Evolutionary conservation across 2,888 invertebrate genomes (phyloP), one percentile per base, ranked within the genome.

Genomic region (Meandrusa payeni): DNA sequence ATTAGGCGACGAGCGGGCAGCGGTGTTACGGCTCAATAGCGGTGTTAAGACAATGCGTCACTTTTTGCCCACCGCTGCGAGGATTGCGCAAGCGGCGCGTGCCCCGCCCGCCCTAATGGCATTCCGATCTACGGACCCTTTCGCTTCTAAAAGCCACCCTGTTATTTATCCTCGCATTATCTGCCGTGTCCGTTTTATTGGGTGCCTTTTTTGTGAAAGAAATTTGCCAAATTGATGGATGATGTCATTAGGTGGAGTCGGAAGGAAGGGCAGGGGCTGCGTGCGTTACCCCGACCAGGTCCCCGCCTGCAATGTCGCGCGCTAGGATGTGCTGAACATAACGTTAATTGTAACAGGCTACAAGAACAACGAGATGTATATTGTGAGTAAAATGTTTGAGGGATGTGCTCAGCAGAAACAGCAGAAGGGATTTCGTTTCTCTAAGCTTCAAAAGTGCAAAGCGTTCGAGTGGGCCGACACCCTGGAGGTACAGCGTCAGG

Each of bases 1-100:
- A 76, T 77, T 76, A 76, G 73, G 50, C 62, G 55, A 23, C 50
- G 59, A 55, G 57, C 59, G 66, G 61, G 63, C 62, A 29, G 40
- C 39, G 37, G 39, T 50, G 50, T 44, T 50, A 49, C 45, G 43
- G 57, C 59, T 60, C 61, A 59, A 62, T 61, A 58, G 41, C 42
- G 51, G 50, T 50, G 52, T 51, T 47, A 50, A 51, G 52, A 52
- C 57, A 51, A 49, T 47, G 48, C 49, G 50, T 52, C 51, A 51
- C 39, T 57, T 59, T 59, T 56, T 58, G 54, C 48, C 31, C 13
- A 22, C 20, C 10, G 32, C 20, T n/a, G 32, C 34, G 27, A 11
- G 50, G 52, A 32, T 63, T 54, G 52, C 55, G 60, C 58, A 58
- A 62, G 45, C 46, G 61, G 63, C 64, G 57, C 64, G 64, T 62